phyloP scores from a whole-genome alignment of 1,140 invertebrate species.

The Druon quercuslanigerum region DNA sequence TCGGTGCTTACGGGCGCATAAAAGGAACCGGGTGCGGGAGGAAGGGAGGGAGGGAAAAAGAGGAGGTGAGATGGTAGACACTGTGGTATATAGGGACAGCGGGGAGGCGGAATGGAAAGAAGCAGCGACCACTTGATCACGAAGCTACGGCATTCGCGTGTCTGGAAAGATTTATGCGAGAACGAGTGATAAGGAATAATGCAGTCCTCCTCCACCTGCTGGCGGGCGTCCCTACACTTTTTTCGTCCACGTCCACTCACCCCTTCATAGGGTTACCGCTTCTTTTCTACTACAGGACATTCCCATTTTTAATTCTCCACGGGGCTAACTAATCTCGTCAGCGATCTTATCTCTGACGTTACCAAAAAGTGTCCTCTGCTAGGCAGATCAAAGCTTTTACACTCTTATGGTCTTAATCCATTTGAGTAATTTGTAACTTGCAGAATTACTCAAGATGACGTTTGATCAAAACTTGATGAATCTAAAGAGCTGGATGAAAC shows the following conservation, averaged over 20 bases:
- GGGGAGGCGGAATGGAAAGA: conserved; percentile 31
- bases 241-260: conserved; percentile 29
- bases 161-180: conserved; percentile 48
- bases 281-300: conserved; percentile 2
- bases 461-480: conserved; percentile 16
- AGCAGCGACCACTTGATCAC: conserved; percentile 45
- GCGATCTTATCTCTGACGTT: conserved; percentile 38
- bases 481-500: not conserved
- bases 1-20: conserved; percentile 40
- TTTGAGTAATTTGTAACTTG: not conserved
- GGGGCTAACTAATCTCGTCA: conserved; percentile 37
- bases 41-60: conserved; percentile 3
- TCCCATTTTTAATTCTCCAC: conserved; percentile 39
- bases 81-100: conserved; percentile 4
- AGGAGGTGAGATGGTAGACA: conserved; percentile 27
- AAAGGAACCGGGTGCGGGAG: conserved; percentile 33
- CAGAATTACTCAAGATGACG: not conserved
- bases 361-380: not conserved
- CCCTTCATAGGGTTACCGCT: conserved; percentile 33
- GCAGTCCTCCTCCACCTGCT: conserved; percentile 47
- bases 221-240: conserved; percentile 6
- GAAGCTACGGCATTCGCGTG: conserved; percentile 47
- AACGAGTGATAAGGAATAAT: conserved; percentile 51
- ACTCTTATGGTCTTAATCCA: conserved; percentile 11
- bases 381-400: not conserved